phyloP scores from a whole-genome alignment of 2,113 vertebrate genomes.

The Pao palembangensis region DNA sequence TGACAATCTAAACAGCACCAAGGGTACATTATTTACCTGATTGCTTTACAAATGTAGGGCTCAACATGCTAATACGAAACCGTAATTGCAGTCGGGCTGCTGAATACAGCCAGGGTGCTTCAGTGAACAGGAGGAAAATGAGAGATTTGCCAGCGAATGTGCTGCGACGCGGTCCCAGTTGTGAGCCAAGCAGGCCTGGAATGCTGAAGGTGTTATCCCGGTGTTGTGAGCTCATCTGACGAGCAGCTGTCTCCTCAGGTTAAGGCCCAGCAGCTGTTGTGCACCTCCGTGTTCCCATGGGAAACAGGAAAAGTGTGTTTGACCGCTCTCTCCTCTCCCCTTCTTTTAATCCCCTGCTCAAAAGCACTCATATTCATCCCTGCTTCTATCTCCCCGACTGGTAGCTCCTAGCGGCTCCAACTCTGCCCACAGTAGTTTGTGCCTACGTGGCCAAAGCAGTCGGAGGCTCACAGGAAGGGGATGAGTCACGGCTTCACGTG shows the following conservation, averaged over 20 bases:
- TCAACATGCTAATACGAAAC: no score
- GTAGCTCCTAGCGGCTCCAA: background rate
- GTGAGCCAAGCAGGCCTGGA: slow-evolving; percentile 3
- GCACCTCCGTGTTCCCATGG: slow-evolving; percentile 15
- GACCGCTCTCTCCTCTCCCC: background rate
- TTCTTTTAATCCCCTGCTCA: background rate
- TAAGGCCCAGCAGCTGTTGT: slow-evolving; percentile 35
- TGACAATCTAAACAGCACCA: no score
- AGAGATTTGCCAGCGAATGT: background rate
- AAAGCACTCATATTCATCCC: background rate
- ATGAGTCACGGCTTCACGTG: slow-evolving; percentile 24
- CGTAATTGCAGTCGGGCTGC: no score
- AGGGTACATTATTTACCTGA: no score
- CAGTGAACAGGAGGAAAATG: no score
- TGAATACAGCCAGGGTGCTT: no score
- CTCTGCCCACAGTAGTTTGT: background rate
- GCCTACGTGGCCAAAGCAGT: background rate
- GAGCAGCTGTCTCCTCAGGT: slow-evolving; percentile 48
- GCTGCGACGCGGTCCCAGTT: background rate
- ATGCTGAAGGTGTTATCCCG: slow-evolving; percentile 27
- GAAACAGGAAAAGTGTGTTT: slow-evolving; percentile 11
- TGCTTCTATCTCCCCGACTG: background rate
- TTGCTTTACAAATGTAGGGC: no score
- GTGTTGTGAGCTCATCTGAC: slow-evolving; percentile 24
- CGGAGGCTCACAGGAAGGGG: background rate